These are phyloP conservation scores for Odontomachus brunneus DNA, from an alignment of 1,140 invertebrate genomes.

Conservation along the genomic window DNA sequence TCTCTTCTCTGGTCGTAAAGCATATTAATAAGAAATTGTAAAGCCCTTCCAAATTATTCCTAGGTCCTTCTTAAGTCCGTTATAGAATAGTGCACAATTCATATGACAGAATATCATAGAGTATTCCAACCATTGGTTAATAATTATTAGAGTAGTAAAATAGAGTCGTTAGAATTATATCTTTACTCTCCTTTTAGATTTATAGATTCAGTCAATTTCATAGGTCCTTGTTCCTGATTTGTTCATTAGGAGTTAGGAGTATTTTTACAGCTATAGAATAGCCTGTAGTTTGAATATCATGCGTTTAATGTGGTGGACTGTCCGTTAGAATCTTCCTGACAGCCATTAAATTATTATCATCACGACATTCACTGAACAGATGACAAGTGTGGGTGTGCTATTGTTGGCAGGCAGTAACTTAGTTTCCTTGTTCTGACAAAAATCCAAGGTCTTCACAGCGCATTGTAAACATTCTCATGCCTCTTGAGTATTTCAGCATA, in stretches of 20 bases:
- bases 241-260: conserved; percentile 69
- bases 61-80: conserved; percentile 43
- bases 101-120: conserved; percentile 62
- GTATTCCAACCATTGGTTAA: conserved; percentile 60
- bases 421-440: conserved; percentile 74
- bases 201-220: conserved; percentile 67
- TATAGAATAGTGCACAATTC: conserved; percentile 38
- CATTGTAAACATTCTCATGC: conserved; percentile 64
- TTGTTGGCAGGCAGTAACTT: conserved; percentile 80
- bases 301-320: conserved; percentile 55
- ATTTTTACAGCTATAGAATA: conserved; percentile 58
- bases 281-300: conserved; percentile 54
- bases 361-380: conserved; percentile 73
- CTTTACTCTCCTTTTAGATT: conserved; percentile 54
- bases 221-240: conserved; percentile 64
- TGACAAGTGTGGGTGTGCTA: conserved; percentile 76
- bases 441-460: conserved; percentile 71
- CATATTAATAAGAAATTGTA: conserved; percentile 61
- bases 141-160: conserved; percentile 70
- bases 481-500: conserved; percentile 76
- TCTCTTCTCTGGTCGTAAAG: conserved; percentile 38
- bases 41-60: conserved; percentile 56
- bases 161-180: conserved; percentile 67
- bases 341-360: conserved; percentile 80
- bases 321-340: conserved; percentile 59